A percentile compares a stretch with the other conserved stretches of the same genome.
Evolutionary conservation across 2,113 vertebrate species (phyloP).

Genomic region (Trematomus loennbergii): DNA sequence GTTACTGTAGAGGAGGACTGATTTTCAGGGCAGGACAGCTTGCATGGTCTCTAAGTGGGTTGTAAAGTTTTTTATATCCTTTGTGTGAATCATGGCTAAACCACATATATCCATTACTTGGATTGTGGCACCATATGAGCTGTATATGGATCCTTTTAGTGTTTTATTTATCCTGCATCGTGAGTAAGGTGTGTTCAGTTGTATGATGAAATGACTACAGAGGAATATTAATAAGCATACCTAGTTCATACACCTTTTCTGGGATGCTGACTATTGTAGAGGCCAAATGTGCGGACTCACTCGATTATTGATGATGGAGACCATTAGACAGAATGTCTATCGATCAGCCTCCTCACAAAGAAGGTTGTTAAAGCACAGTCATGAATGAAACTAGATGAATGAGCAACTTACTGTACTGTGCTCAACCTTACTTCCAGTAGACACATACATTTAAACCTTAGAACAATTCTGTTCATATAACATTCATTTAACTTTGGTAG

Average conservation of each 20-base stretch:
- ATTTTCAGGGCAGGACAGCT: neutral
- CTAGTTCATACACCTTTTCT: constrained; percentile 11
- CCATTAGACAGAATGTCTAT: constrained; percentile 73
- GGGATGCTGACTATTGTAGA: constrained; percentile 29
- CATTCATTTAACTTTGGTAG: neutral
- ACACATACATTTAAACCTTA: constrained; percentile 17
- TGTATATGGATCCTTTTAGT: neutral
- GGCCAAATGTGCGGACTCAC: constrained; percentile 25
- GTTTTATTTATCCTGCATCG: constrained; percentile 46
- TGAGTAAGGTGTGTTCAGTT: constrained; percentile 40
- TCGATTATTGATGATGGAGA: constrained; percentile 78
- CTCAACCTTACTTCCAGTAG: neutral
- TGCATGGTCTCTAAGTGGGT: neutral
- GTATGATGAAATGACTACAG: constrained; percentile 36
- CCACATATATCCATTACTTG: constrained; percentile 15
- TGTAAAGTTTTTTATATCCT: neutral
- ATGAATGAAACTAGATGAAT: constrained; percentile 25
- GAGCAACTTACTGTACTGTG: neutral
- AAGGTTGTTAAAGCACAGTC: constrained; percentile 16
- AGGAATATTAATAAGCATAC: constrained; percentile 31
- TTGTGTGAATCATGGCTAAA: neutral
- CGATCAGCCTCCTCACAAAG: constrained; percentile 57
- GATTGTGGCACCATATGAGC: constrained; percentile 25
- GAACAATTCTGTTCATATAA: neutral
- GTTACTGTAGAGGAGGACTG: neutral